Evolutionary conservation across 2,113 vertebrate species (phyloP), one percentile per base, ranked within the genome.

Genomic region (Hippolais icterina): DNA sequence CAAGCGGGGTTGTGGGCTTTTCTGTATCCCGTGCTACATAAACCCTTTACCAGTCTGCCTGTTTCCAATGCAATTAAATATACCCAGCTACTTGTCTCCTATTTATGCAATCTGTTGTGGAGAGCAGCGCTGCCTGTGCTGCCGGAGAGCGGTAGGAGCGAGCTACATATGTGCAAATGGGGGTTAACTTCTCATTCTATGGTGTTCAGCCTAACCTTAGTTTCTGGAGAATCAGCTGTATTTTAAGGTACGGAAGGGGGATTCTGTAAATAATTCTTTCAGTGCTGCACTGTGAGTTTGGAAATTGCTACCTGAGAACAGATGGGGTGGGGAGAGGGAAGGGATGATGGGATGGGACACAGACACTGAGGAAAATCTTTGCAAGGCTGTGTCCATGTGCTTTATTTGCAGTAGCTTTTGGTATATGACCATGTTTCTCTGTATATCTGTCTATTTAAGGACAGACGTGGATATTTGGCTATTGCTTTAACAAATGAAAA

Each of bases 51-150:
- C 27, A 75, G n/a, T 47, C 76, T 87, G 76, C 39, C 56, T n/a
- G 89, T 80, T 94, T 52, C 64, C 83, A 75, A 71, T 81, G 80
- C 93, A 81, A 92, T 97, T 96, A 93, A 94, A 83, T 84, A 60
- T 5, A 78, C 80, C 80, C 24, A 0, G 87, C 83, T 87, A 89
- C 76, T 97, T 81, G 72, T 41, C 76, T 94, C 18, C 49, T 81
- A 1, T 90, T 28, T 74, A 84, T 68, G 86, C 89, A 87, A 41
- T 83, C 83, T 89, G 79, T 49, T 86, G 64, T 74, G 47, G 76
- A 75, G 71, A 63, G 76, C 39, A 31, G 76, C 9, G 64, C 79
- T 83, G 95, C 47, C 80, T 83, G 70, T 76, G 86, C 83, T 70
- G 76, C 68, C 12, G 12, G 57, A 68, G 66, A 75, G 70, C 1